A percentile compares a stretch with the other conserved stretches of the same genome.
Evolutionary conservation across 2,797 vertebrate species (phyloP).

Genomic region (Caiman crocodilus): DNA sequence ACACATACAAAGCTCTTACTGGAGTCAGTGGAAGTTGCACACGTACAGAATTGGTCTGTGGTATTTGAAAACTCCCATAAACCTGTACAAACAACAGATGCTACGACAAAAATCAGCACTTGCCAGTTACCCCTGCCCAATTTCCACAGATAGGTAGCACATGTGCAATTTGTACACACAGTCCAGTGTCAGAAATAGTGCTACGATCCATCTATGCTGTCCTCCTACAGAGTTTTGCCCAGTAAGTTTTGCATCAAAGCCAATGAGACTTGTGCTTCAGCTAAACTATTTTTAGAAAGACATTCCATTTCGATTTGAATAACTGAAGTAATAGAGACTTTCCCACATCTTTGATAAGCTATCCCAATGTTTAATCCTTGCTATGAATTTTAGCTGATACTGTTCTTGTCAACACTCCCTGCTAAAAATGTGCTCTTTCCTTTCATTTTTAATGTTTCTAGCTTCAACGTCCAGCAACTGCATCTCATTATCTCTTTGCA

Average conservation of each 20-base stretch:
- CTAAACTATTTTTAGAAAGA: not conserved
- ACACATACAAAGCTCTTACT: no score
- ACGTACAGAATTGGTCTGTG: no score
- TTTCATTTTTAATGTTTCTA: not conserved
- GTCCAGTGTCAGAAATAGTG: not conserved
- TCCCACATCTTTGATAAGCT: rapidly evolving
- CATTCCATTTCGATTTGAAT: not conserved
- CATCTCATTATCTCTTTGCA: not conserved
- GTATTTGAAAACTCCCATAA: not conserved
- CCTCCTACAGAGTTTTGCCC: not conserved
- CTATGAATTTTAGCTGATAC: not conserved
- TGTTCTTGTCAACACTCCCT: not conserved
- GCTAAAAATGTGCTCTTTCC: rapidly evolving
- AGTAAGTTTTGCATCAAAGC: not conserved
- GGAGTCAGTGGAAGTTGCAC: no score
- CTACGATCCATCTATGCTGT: not conserved
- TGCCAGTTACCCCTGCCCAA: not conserved
- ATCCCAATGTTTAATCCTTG: not conserved
- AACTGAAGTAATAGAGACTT: not conserved
- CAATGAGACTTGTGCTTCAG: not conserved
- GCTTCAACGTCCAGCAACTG: not conserved
- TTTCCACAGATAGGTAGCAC: not conserved
- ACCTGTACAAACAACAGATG: not conserved
- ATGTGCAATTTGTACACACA: not conserved
- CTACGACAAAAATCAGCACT: not conserved